Evolutionary conservation across 2,113 vertebrate species (phyloP).

Genomic region (Ginglymostoma cirratum): DNA sequence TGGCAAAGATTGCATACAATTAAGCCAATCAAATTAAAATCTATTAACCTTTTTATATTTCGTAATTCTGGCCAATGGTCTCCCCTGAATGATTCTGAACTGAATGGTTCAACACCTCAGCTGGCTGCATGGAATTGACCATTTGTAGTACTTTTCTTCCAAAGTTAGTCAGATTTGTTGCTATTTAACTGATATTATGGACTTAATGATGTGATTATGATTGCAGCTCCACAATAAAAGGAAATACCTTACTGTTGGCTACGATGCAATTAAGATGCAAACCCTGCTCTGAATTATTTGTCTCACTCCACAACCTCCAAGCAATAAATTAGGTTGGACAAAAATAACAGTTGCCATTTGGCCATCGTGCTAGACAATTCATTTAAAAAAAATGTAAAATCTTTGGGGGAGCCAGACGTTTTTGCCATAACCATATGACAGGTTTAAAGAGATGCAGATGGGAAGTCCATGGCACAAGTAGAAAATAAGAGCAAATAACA

Average conservation of each 20-base stretch:
- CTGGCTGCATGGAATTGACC: neutral
- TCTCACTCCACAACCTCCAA: neutral
- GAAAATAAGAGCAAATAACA: neutral
- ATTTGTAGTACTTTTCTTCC: neutral
- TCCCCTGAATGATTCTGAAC: neutral
- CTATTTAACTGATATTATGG: neutral
- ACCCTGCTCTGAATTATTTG: neutral
- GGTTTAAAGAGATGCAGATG: neutral
- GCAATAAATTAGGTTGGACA: neutral
- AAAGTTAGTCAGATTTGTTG: slow-evolving; percentile 1
- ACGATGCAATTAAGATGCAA: neutral
- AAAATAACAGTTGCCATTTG: neutral
- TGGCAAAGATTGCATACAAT: slow-evolving; percentile 12
- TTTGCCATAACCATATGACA: neutral
- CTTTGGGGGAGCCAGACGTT: neutral
- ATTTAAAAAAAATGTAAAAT: neutral
- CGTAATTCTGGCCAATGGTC: neutral
- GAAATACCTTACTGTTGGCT: neutral
- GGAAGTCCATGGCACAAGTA: neutral
- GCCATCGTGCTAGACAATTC: neutral
- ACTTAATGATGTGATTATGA: neutral
- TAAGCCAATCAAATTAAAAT: neutral
- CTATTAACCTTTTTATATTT: neutral
- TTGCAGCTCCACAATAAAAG: neutral
- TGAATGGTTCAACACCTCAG: neutral